Evolutionary conservation across 2,113 vertebrate species (phyloP).

Genomic region (Lycaon pictus): DNA sequence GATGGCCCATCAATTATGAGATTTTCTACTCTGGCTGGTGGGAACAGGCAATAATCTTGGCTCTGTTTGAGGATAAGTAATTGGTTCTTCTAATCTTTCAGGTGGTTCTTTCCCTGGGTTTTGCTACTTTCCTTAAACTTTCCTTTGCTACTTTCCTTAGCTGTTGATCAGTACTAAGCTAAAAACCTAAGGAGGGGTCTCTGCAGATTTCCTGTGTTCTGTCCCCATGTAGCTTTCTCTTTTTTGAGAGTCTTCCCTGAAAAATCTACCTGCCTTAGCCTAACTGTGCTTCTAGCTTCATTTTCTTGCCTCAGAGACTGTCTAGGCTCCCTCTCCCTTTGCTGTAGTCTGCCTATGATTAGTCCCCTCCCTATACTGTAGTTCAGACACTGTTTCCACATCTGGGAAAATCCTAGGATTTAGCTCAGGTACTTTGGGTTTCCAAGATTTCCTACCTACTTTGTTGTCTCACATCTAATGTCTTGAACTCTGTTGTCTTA

Average conservation of each 20-base stretch:
- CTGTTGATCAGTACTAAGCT: background rate
- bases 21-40: background rate
- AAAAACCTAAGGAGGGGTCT: background rate
- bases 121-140: background rate
- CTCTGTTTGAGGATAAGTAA: background rate
- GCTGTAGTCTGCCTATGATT: background rate
- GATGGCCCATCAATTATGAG: background rate
- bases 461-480: background rate
- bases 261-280: background rate
- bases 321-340: background rate
- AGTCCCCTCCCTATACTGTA: background rate
- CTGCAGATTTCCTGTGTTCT: background rate
- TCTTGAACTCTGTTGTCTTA: background rate
- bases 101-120: background rate
- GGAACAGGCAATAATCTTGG: background rate
- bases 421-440: background rate
- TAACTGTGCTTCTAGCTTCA: background rate
- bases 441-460: background rate
- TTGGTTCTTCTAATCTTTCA: background rate
- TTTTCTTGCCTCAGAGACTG: background rate
- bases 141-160: background rate
- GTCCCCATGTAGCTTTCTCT: background rate
- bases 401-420: background rate
- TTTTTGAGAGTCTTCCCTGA: background rate
- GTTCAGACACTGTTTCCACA: background rate